Conservation (phyloP, 1,140 invertebrate genomes). For the Drosophila gunungcola region DNA sequence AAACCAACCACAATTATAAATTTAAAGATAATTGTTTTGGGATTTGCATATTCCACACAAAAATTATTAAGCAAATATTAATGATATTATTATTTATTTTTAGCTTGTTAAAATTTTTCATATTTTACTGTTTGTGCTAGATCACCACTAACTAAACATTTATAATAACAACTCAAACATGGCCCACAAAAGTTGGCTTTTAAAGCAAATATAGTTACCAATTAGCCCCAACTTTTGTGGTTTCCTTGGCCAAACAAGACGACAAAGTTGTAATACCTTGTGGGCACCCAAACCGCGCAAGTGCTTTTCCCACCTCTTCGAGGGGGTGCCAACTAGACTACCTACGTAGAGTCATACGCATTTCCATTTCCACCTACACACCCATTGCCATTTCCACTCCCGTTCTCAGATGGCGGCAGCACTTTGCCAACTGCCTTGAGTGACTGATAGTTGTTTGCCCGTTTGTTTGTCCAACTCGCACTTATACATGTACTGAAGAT, state of each 20-base stretch:
- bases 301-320: slow-evolving; percentile 16
- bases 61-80: no score
- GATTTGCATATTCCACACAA: no score
- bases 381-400: slow-evolving; percentile 10
- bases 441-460: slow-evolving; percentile 80
- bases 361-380: slow-evolving; percentile 12
- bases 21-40: no score
- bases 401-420: slow-evolving; percentile 37
- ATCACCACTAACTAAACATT: slow-evolving; percentile 31
- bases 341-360: slow-evolving; percentile 32
- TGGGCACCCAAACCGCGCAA: slow-evolving; percentile 14
- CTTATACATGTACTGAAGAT: slow-evolving; percentile 22
- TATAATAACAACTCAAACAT: slow-evolving; percentile 35
- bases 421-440: slow-evolving; percentile 78
- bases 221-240: slow-evolving; percentile 39
- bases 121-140: slow-evolving; percentile 8
- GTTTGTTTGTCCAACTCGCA: slow-evolving; percentile 67
- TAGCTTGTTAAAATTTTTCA: not conserved
- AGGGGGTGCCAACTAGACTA: not conserved
- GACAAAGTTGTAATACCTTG: slow-evolving; percentile 52
- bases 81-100: not conserved
- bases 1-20: no score
- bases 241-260: slow-evolving; percentile 38
- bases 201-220: slow-evolving; percentile 15
- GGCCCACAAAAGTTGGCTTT: slow-evolving; percentile 17